Conservation (phyloP, 2,113 vertebrate species). For the Engraulis encrasicolus region DNA sequence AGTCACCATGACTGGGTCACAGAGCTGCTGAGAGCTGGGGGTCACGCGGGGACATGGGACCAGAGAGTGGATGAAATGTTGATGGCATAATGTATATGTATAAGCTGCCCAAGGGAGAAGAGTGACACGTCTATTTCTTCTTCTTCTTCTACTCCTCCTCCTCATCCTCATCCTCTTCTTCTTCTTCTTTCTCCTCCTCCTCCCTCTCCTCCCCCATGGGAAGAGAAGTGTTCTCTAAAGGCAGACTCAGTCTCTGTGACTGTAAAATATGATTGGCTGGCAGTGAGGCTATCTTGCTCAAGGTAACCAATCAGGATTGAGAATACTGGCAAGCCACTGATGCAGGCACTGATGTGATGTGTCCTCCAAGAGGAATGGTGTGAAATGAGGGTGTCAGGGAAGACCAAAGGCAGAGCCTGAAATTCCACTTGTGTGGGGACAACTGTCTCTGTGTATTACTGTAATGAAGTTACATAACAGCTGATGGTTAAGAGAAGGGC, state of each 20-base stretch:
- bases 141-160: background rate
- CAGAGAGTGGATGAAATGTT: background rate
- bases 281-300: background rate
- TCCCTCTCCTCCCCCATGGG: background rate
- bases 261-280: background rate
- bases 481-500: background rate
- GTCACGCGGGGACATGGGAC: background rate
- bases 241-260: background rate
- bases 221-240: background rate
- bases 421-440: conserved; percentile 1
- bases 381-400: background rate
- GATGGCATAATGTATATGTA: too few relatives aligned
- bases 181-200: too few relatives aligned
- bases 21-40: background rate
- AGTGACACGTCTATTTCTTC: background rate
- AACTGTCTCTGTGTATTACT: background rate
- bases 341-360: background rate
- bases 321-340: background rate
- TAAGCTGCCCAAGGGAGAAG: background rate
- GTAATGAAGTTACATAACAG: background rate
- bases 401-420: background rate
- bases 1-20: background rate
- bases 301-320: background rate
- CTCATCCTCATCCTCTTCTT: too few relatives aligned
- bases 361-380: background rate